Conservation (phyloP, 1,140 invertebrate genomes). For the Penaeus japonicus region DNA sequence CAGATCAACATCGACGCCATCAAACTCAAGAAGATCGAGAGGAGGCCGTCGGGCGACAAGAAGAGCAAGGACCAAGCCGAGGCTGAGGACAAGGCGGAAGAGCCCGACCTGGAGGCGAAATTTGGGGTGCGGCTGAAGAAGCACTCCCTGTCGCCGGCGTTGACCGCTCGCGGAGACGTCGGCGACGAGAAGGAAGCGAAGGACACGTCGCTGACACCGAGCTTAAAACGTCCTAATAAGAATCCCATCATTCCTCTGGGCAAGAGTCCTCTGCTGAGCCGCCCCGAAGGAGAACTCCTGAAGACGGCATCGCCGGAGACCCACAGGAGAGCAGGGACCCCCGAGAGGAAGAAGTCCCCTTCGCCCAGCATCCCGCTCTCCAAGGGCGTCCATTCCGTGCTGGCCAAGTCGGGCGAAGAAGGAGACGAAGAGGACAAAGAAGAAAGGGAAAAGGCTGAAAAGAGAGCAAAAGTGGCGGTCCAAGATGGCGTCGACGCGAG, state of each 20-base stretch:
- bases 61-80: not conserved
- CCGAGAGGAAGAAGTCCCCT: constrained; percentile 34
- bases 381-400: constrained; percentile 32
- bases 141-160: too few relatives aligned
- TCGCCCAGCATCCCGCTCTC: constrained; percentile 40
- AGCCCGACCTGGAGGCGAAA: not conserved
- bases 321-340: not conserved
- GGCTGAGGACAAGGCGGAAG: not conserved
- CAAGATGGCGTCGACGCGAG: too few relatives aligned
- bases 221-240: not conserved
- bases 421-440: not conserved
- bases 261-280: constrained; percentile 1
- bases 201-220: not conserved
- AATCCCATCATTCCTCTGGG: constrained; percentile 30
- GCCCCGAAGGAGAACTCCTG: not conserved
- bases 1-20: not conserved
- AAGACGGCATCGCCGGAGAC: not conserved
- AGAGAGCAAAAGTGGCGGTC: too few relatives aligned
- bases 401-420: constrained; percentile 30
- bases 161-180: too few relatives aligned
- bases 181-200: not conserved
- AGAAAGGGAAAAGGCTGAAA: too few relatives aligned
- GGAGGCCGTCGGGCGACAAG: not conserved
- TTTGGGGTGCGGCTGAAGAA: constrained; percentile 46
- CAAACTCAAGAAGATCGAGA: constrained; percentile 20